Conservation (phyloP, 1,140 invertebrate species). For the Acromyrmex charruanus region DNA sequence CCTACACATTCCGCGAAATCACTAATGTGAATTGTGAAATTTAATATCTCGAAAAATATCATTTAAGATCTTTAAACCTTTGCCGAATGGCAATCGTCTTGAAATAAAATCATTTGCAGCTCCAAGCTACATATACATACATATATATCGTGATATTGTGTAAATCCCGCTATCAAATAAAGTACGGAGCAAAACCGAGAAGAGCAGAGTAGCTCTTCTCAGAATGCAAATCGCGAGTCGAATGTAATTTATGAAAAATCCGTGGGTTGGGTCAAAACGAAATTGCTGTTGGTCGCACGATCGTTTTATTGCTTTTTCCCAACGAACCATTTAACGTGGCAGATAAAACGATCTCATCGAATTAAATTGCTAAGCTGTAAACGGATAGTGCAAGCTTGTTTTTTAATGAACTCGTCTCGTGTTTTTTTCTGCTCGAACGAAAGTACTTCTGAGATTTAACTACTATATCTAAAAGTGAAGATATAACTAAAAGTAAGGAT, state of each 20-base stretch:
- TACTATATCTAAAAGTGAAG: slow-evolving; percentile 8
- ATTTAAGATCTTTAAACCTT: slow-evolving; percentile 4
- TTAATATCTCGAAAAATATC: background rate
- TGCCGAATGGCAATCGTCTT: background rate
- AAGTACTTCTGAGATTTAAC: slow-evolving; percentile 11
- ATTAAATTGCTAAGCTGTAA: slow-evolving; percentile 38
- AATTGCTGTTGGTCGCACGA: slow-evolving; percentile 17
- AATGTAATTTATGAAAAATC: slow-evolving; percentile 57
- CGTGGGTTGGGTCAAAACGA: slow-evolving; percentile 14
- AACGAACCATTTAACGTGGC: background rate
- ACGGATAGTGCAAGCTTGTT: background rate
- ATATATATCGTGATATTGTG: background rate
- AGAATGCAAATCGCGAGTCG: slow-evolving; percentile 46
- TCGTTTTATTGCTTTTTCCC: background rate
- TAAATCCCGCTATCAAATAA: slow-evolving; percentile 51
- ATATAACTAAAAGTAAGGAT: slow-evolving; percentile 25
- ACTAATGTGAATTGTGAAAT: background rate
- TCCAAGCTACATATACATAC: background rate
- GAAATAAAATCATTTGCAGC: slow-evolving; percentile 22
- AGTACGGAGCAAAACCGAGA: slow-evolving; percentile 9
- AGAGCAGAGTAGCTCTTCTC: background rate
- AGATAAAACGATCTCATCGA: background rate
- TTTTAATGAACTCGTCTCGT: slow-evolving; percentile 13
- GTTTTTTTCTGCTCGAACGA: background rate
- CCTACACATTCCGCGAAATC: background rate